Evolutionary conservation across 2,113 vertebrate genomes (phyloP).

Genomic region (Ibidorhyncha struthersii): DNA sequence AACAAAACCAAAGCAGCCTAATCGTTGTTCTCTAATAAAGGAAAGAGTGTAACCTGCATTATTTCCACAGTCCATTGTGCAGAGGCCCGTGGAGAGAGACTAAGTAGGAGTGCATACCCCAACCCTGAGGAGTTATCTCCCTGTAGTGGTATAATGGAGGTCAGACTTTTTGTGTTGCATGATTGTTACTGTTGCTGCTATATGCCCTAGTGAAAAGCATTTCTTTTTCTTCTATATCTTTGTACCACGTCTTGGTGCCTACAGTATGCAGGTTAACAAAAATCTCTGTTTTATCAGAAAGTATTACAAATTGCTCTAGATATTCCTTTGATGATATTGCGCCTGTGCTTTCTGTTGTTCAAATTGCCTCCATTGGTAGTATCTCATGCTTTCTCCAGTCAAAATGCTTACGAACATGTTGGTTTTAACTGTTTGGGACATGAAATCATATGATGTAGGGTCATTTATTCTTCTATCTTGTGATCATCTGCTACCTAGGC

Average conservation of each 20-base stretch:
- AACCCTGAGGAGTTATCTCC: not conserved
- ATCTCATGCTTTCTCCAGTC: not conserved
- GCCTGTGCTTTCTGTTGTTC: not conserved
- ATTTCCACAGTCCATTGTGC: not conserved
- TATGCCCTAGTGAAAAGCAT: not conserved
- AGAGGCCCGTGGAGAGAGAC: not conserved
- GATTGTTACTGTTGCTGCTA: not conserved
- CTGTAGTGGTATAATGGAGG: not conserved
- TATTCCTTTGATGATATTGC: not conserved
- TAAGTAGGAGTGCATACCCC: not conserved
- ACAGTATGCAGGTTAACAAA: not conserved
- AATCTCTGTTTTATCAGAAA: not conserved
- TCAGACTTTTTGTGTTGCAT: not conserved
- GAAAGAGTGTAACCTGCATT: not conserved
- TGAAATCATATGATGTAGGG: not conserved
- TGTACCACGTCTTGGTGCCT: not conserved
- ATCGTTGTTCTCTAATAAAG: not conserved
- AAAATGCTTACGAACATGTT: not conserved
- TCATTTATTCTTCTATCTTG: not conserved
- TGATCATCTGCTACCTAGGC: slow-evolving; percentile 39
- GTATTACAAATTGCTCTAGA: not conserved
- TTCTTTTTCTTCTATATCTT: not conserved
- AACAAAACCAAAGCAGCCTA: not conserved
- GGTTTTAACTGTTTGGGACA: not conserved
- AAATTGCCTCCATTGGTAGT: not conserved